phyloP scores from a whole-genome alignment of 2,113 vertebrate genomes.

The Callorhinus ursinus region DNA sequence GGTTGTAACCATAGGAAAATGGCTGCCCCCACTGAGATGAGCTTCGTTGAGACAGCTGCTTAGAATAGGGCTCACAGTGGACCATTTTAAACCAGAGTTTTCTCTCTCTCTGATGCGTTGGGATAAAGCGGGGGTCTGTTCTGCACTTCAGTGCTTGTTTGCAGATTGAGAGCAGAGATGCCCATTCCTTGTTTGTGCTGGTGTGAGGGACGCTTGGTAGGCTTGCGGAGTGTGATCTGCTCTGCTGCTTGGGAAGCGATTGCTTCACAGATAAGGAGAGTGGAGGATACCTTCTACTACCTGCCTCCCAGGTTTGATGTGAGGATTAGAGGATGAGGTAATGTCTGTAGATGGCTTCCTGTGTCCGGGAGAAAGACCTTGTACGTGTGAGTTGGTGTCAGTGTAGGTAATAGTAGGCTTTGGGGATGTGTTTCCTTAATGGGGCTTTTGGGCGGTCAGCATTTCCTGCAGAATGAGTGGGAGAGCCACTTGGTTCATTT shows the following conservation, averaged over 20 bases:
- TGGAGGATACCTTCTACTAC: not conserved
- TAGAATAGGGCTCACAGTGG: not conserved
- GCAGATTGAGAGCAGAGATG: not conserved
- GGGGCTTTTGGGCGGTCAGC: not conserved
- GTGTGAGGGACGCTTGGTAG: not conserved
- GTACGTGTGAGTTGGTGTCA: not conserved
- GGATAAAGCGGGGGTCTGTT: not conserved
- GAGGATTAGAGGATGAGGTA: constrained; percentile 60
- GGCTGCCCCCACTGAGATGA: not conserved
- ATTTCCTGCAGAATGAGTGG: not conserved
- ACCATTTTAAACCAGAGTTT: not conserved
- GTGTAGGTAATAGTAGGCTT: not conserved
- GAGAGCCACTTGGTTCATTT: not conserved
- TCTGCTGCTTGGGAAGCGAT: not conserved
- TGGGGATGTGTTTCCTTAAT: not conserved
- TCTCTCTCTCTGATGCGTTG: not conserved
- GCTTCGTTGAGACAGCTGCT: not conserved
- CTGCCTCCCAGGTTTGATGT: constrained; percentile 16
- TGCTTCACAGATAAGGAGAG: not conserved
- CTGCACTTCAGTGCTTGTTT: not conserved
- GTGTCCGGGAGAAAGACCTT: not conserved
- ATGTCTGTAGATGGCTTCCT: constrained; percentile 34
- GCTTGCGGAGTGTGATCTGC: not conserved
- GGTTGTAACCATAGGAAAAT: not conserved
- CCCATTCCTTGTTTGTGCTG: not conserved